Percentiles rank a stretch among this genome's conserved stretches.
phyloP scores from a whole-genome alignment of 2,113 vertebrate species.

The Poecile atricapillus region DNA sequence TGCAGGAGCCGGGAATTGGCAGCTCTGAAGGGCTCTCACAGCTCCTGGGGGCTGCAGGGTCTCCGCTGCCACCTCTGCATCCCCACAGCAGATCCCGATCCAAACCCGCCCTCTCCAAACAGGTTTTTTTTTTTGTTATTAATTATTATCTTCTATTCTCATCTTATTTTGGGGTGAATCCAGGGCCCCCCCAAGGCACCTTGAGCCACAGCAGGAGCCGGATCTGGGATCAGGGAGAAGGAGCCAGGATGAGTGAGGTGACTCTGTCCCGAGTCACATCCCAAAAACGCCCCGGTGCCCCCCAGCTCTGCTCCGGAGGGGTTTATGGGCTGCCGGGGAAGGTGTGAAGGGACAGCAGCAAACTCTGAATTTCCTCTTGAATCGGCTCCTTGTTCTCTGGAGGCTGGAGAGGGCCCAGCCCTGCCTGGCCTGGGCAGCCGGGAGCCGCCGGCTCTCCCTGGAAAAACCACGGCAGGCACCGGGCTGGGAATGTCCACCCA shows the following conservation, averaged over 20 bases:
- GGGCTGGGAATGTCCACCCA: neutral
- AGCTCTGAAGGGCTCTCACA: neutral
- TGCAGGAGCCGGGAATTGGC: neutral
- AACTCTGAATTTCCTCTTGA: neutral
- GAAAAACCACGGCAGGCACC: neutral
- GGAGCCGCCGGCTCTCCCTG: neutral
- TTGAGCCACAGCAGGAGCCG: neutral
- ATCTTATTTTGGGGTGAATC: fast-evolving
- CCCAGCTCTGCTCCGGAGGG: fast-evolving
- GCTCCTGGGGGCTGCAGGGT: neutral
- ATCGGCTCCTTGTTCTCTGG: neutral
- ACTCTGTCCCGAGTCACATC: neutral
- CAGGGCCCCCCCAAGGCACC: neutral
- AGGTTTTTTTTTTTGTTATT: no score
- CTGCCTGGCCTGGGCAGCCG: neutral
- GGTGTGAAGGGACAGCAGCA: neutral
- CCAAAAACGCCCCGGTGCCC: neutral
- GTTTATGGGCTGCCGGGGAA: neutral
- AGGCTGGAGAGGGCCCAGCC: neutral
- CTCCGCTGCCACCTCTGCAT: neutral
- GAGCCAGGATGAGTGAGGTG: fast-evolving
- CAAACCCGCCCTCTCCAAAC: fast-evolving
- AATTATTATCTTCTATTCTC: neutral
- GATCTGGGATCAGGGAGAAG: neutral
- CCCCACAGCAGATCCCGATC: neutral